phyloP scores from a whole-genome alignment of 2,888 invertebrate species.

The Auanema sp. region DNA sequence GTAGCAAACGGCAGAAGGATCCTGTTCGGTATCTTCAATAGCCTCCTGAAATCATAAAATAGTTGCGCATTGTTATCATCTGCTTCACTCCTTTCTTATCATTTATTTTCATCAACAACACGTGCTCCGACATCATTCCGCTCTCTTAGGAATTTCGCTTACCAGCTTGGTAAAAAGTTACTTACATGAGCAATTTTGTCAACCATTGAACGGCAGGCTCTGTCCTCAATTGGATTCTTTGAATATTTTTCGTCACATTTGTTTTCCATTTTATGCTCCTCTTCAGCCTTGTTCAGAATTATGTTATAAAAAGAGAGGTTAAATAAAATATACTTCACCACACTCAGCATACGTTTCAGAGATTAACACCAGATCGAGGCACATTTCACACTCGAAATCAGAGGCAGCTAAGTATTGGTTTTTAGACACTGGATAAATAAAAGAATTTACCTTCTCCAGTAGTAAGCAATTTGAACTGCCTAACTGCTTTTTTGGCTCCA shows the following conservation, averaged over 20 bases:
- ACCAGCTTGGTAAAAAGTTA: background rate
- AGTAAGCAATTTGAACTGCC: constrained; percentile 25
- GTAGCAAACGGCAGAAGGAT: constrained; percentile 29
- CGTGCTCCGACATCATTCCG: background rate
- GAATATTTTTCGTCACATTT: constrained; percentile 30
- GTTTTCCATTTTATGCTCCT: constrained; percentile 32
- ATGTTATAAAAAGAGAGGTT: no score
- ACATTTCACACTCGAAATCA: constrained; percentile 35
- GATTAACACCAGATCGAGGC: constrained; percentile 37
- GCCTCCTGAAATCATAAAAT: constrained; percentile 20
- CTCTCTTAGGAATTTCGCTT: background rate
- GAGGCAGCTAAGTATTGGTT: constrained; percentile 20
- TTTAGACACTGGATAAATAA: background rate
- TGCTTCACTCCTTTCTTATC: background rate
- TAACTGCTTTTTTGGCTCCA: constrained; percentile 30
- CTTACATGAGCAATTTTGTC: constrained; percentile 35
- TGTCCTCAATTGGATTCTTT: constrained; percentile 23
- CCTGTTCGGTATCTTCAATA: constrained; percentile 35
- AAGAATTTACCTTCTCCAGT: background rate
- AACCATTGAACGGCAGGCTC: constrained; percentile 27
- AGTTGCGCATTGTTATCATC: background rate
- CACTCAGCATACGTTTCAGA: constrained; percentile 40
- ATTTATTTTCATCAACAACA: background rate
- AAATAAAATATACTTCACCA: constrained; percentile 33
- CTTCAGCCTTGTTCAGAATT: constrained; percentile 14